Conservation (phyloP, 2,797 vertebrate genomes). For the Silurus lanzhouensis region DNA sequence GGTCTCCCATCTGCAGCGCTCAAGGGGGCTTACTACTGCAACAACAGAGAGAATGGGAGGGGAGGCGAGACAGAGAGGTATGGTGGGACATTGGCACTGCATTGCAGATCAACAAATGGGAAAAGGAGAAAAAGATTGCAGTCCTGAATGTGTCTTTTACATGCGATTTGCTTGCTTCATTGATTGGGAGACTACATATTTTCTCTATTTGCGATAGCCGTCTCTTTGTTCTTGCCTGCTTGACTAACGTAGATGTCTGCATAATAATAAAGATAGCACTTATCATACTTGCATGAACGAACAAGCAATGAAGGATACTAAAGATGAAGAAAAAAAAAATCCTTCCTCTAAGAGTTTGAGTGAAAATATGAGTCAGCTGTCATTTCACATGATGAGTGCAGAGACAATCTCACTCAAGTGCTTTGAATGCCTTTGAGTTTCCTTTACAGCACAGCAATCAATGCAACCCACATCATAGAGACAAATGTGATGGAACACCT, state of each 20-base stretch:
- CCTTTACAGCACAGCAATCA: neutral
- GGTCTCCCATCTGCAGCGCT: slow-evolving; percentile 31
- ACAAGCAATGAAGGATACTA: neutral
- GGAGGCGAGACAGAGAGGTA: neutral
- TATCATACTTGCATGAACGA: neutral
- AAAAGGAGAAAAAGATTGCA: slow-evolving; percentile 16
- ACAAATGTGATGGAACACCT: too few species aligned
- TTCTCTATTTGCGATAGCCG: neutral
- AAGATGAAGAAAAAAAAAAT: neutral
- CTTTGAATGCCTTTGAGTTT: neutral
- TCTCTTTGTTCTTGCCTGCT: neutral
- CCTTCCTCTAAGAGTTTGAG: neutral
- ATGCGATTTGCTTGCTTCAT: slow-evolving; percentile 23
- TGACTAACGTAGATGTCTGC: neutral
- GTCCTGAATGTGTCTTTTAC: slow-evolving; percentile 52
- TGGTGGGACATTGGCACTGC: slow-evolving; percentile 50
- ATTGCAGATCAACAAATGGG: slow-evolving; percentile 56
- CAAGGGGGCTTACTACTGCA: slow-evolving; percentile 32
- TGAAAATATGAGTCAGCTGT: slow-evolving; percentile 4
- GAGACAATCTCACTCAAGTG: slow-evolving; percentile 8
- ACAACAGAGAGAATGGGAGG: neutral
- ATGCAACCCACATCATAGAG: neutral
- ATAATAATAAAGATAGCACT: neutral
- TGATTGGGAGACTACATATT: neutral
- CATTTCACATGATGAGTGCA: neutral